Evolutionary conservation across 2,888 invertebrate genomes (phyloP), one percentile per base, ranked within the genome.

Genomic region (Papilio protenor): DNA sequence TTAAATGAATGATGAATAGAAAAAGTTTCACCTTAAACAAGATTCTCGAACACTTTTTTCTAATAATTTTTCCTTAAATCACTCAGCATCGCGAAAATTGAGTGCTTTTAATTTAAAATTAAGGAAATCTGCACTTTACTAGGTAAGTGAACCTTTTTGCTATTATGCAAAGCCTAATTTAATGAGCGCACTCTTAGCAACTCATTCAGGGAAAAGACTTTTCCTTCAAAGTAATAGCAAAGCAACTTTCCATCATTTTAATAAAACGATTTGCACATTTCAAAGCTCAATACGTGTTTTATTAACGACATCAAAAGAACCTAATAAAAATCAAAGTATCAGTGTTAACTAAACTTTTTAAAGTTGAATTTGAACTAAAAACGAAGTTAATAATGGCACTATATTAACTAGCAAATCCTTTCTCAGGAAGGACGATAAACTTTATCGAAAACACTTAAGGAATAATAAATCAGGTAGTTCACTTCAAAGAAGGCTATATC

Each of bases 101-200:
- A 89, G 87, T 86, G 87, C 85, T 91, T 90, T 89, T 90, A 90
- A 91, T 91, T 90, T 88, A 87, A 91, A 91, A 91, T 91, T 88
- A 87, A 87, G 83, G 87, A 88, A 87, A 84, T 87, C 88, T 84
- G 91, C 91, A 87, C 83, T 89, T 91, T 89, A 47, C 87, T 87
- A 83, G 81, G 75, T 75, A 84, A 83, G 83, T 81, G 87, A 90
- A 89, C 88, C 88, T 83, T 84, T 89, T 85, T 88, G 89, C 90
- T 88, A 90, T 88, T 92, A 93, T 93, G 92, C 90, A 92, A 93
- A 93, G 89, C 90, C 88, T 90, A 90, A 91, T 90, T 91, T 90
- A 90, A 88, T 88, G 88, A 83, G 86, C 84, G 86, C 84, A 87
- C 88, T 89, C 87, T 88, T 52, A 61, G 61, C 27, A 61, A n/a